Evolutionary conservation across 2,113 vertebrate species (phyloP), one percentile per base, ranked within the genome.

Genomic region (Nycticryphes semicollaris): DNA sequence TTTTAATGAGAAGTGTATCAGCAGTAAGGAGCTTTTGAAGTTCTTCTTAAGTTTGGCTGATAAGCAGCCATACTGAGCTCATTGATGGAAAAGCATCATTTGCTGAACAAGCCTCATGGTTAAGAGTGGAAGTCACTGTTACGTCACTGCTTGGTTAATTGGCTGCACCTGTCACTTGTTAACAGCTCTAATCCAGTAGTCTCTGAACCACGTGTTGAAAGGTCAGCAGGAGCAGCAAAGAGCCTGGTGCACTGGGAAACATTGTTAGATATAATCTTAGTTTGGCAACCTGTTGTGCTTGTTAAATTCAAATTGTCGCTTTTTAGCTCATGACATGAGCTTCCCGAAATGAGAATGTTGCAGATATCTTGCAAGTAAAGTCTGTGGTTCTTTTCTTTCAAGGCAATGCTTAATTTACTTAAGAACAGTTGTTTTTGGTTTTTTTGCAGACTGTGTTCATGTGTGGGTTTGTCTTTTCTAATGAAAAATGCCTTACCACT

Each of bases 111-210:
- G 89, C 73, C 48, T 90, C 48, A 67, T 91, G n/a, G 94, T 95
- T 93, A 95, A 95, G 87, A 97, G 87, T 93, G 86, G 76, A 97
- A 97, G 97, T 98, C 93, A 90, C 93, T 39, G 93, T 95, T 96
- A 97, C 85, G 9, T 97, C 97, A 98, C 90, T 96, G 91, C 50
- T 94, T 90, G 53, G 57, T 97, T 98, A 98, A 98, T 98, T 98
- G 98, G 97, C 97, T 98, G 97, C 98, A 98, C 98, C 98, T 98
- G 98, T 98, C 98, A 97, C 97, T 98, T 97, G 96, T 98, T 98
- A 98, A 98, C 90, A 97, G 96, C 97, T 96, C 96, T 98, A 98
- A 98, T 97, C 98, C 97, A 91, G 69, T 90, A 93, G 95, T 73
- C 80, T 96, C 86, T 96, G 91, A 95, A 93, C 97, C 96, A 98